Evolutionary conservation across 2,888 invertebrate species (phyloP).

Genomic region (Copidosoma aretas): DNA sequence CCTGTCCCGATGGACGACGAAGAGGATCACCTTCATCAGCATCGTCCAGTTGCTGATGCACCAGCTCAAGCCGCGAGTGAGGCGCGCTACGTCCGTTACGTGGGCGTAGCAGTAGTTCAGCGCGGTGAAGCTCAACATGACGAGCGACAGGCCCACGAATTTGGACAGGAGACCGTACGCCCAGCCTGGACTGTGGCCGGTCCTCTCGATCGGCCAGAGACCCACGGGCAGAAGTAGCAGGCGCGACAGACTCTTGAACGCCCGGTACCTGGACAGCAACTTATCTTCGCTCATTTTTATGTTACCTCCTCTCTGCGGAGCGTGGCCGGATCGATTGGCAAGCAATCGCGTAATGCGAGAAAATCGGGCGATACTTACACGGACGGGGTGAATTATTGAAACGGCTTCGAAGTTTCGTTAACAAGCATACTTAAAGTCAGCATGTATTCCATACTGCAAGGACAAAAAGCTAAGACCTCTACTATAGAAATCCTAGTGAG

Average conservation of each 20-base stretch:
- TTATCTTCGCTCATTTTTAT: not conserved
- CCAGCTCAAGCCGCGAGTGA: slow-evolving; percentile 29
- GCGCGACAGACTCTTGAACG: slow-evolving; percentile 26
- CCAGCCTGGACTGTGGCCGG: no score
- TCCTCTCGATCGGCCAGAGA: slow-evolving; percentile 21
- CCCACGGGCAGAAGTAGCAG: slow-evolving; percentile 35
- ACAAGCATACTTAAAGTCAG: no score
- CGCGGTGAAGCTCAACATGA: slow-evolving; percentile 12
- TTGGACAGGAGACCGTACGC: slow-evolving; percentile 15
- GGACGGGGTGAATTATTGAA: slow-evolving; percentile 3
- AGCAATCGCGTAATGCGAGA: not conserved
- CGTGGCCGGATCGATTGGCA: slow-evolving; percentile 3
- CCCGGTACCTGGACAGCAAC: slow-evolving; percentile 27
- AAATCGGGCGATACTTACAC: slow-evolving; percentile 10
- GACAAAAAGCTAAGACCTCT: no score
- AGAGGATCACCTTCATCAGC: slow-evolving; percentile 34
- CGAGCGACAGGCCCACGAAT: slow-evolving; percentile 16
- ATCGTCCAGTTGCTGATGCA: slow-evolving; percentile 32
- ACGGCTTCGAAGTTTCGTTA: not conserved
- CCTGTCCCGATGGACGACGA: slow-evolving; percentile 20
- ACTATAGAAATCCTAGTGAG: no score
- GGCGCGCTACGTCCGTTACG: slow-evolving; percentile 19
- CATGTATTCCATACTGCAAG: no score
- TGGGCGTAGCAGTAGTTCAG: slow-evolving; percentile 29
- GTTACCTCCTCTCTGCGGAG: not conserved